Evolutionary conservation across 2,797 vertebrate species (phyloP).

Genomic region (Lutjanus campechanus): DNA sequence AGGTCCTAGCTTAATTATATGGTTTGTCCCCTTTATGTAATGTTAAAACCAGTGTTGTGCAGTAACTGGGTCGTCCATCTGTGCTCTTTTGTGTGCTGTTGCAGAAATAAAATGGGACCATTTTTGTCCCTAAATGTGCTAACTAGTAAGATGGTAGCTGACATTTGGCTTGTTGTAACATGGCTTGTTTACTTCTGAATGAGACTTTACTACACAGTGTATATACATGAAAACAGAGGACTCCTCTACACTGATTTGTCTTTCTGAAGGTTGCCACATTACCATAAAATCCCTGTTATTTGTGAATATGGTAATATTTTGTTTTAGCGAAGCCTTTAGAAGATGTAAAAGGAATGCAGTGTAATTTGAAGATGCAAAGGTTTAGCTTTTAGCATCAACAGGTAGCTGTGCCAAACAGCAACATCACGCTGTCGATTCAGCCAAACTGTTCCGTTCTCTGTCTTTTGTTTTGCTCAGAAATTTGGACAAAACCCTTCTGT

Average conservation of each 20-base stretch:
- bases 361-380: not conserved
- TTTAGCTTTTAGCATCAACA: not conserved
- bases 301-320: not conserved
- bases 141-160: too few species aligned
- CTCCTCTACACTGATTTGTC: too few species aligned
- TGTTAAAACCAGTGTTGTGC: not conserved
- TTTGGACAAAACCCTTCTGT: slow-evolving; percentile 15
- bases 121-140: not conserved
- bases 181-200: not conserved
- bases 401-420: not conserved
- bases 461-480: not conserved
- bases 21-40: not conserved
- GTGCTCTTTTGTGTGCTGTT: slow-evolving; percentile 19
- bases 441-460: not conserved
- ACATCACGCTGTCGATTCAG: not conserved
- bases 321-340: not conserved
- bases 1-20: not conserved
- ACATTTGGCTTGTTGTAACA: not conserved
- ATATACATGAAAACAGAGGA: not conserved
- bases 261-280: too few species aligned
- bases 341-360: not conserved
- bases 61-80: slow-evolving; percentile 43
- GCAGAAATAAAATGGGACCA: slow-evolving; percentile 5
- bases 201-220: not conserved
- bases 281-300: too few species aligned